Conservation (phyloP, 2,113 vertebrate species). For the Sinocyclocheilus grahami region DNA sequence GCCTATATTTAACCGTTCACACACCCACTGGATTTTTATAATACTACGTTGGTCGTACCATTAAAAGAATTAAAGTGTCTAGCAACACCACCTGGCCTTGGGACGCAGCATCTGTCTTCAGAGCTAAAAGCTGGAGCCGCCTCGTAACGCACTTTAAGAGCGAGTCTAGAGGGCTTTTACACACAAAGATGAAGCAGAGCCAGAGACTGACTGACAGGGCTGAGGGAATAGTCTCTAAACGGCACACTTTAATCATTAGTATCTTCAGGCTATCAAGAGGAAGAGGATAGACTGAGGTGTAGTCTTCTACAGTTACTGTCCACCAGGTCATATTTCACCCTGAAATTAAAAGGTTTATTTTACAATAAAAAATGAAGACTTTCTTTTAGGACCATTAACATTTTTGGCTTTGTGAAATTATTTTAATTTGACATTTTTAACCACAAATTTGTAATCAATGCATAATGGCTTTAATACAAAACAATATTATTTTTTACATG, state of each 20-base stretch:
- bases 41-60: conserved; percentile 42
- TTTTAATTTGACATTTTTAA: neutral
- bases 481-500: neutral
- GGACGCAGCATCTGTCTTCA: conserved; percentile 48
- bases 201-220: conserved; percentile 20
- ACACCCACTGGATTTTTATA: neutral
- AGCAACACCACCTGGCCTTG: conserved; percentile 40
- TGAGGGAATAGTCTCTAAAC: neutral
- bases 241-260: neutral
- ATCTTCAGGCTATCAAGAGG: neutral
- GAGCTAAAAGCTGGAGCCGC: conserved; percentile 1
- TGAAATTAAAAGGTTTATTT: neutral
- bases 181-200: conserved; percentile 53
- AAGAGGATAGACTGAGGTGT: neutral
- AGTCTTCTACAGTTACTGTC: neutral
- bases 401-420: neutral
- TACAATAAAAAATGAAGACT: neutral
- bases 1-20: neutral
- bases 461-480: neutral
- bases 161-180: conserved; percentile 38
- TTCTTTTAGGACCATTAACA: neutral
- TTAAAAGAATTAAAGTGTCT: conserved; percentile 64
- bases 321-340: neutral
- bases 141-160: conserved; percentile 62
- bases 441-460: neutral